Evolutionary conservation across 2,888 invertebrate genomes (phyloP).

Genomic region (Protonemura montana): DNA sequence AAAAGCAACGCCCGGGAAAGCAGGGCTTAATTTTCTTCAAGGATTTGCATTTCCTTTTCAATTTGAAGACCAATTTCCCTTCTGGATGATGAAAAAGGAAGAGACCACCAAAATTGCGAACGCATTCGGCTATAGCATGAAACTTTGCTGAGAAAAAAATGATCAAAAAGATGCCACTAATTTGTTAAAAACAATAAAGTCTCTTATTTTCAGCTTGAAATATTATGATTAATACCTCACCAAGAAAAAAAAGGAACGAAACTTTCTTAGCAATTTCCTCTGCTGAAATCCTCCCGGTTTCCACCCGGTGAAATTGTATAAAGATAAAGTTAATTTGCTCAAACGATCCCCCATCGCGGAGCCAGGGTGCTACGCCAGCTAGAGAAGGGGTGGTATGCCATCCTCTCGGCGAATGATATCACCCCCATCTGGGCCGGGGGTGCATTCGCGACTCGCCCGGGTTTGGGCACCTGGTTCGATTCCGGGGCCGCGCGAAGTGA

Average conservation of each 20-base stretch:
- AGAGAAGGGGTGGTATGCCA: background rate
- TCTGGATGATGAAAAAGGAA: background rate
- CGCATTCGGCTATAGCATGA: background rate
- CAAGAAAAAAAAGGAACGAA: background rate
- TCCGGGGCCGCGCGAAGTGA: background rate
- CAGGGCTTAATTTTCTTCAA: background rate
- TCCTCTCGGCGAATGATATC: background rate
- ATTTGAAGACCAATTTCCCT: constrained; percentile 3
- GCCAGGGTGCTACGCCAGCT: background rate
- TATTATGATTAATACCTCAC: background rate
- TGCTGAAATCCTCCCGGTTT: background rate
- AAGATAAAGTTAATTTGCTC: background rate
- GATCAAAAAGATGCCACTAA: background rate
- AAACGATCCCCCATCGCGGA: background rate
- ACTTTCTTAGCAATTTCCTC: background rate
- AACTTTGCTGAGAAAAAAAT: background rate
- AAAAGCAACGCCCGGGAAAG: background rate
- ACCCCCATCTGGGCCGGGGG: background rate
- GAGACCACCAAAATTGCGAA: background rate
- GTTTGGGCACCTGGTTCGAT: background rate
- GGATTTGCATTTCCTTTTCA: constrained; percentile 12
- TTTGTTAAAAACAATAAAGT: constrained; percentile 3
- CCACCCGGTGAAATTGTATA: background rate
- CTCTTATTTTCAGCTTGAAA: background rate
- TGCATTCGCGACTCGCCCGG: background rate